Base-by-base conservation (phyloP, 2,113 vertebrate genomes). In the Myiagra hebetior region DNA sequence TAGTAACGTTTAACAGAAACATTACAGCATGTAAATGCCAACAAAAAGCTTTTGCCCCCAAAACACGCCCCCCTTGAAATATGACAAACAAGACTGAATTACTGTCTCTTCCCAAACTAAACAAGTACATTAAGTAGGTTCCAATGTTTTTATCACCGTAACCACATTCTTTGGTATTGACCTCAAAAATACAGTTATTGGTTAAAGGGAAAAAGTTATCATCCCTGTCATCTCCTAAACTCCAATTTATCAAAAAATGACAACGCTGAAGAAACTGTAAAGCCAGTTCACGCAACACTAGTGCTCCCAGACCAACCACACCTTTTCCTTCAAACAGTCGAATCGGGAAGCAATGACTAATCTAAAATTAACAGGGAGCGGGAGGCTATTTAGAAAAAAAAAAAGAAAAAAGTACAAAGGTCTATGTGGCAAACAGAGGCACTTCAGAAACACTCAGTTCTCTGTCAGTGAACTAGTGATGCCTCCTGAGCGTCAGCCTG, bases 271-370 rank as follows among this genome's bases (percentile, higher is more conserved):
- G 47, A 57, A 55, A 69, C 14, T 7, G n/a, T 50, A 17, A 13
- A 50, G 67, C n/a, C 14, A 17, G 26, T 56, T 69, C 52, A 62
- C 3, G 80, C 64, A 42, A 65, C 37, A 10, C 20, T 20, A 15
- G 30, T 13, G 2, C 50, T 42, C 30, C 42, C 37, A 37, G 42
- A 27, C 67, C 50, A 74, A 7, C 96, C 94, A 91, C 95, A 69
- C 96, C 96, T 96, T 13, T 85, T 75, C 92, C 93, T 93, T 74
- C 50, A 89, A 70, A 84, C 74, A 92, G 37, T 3, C 10, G 35
- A 27, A 50, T 83, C 83, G 46, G 27, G 44, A 46, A 92, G 83
- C 73, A 83, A 67, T 95, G 92, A 94, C 88, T 96, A 91, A 95
- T 62, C 59, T 23, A 49, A 86, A 74, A 90, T 80, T 86, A 88